Percentiles rank a stretch among this genome's conserved stretches.
phyloP scores from a whole-genome alignment of 2,113 vertebrate genomes.

The Labeo catla region DNA sequence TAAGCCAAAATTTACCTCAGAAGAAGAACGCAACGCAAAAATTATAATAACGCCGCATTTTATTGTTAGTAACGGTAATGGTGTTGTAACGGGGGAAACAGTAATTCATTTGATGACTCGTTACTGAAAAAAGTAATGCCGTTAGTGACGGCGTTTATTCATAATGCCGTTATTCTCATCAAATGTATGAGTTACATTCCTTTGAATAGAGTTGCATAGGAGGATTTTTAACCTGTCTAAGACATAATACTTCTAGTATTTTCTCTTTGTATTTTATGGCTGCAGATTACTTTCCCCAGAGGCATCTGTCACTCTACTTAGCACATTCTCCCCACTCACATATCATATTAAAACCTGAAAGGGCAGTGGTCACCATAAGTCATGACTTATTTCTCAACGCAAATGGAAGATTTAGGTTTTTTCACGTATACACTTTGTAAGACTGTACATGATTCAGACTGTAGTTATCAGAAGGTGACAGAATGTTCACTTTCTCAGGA shows the following conservation, averaged over 20 bases:
- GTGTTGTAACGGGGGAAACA: too few species aligned
- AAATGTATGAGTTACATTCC: background rate
- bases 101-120: too few species aligned
- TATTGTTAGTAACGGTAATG: too few species aligned
- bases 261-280: background rate
- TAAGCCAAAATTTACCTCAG: too few species aligned
- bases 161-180: too few species aligned
- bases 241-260: background rate
- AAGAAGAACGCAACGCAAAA: too few species aligned
- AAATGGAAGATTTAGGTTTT: background rate
- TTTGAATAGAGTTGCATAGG: too few species aligned
- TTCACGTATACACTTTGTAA: background rate
- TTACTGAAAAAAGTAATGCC: too few species aligned
- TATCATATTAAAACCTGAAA: background rate
- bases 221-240: background rate
- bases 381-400: background rate
- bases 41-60: too few species aligned
- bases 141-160: too few species aligned
- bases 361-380: background rate
- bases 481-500: slow-evolving; percentile 34
- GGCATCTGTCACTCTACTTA: slow-evolving; percentile 13
- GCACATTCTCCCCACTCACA: slow-evolving; percentile 4
- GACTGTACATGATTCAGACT: background rate
- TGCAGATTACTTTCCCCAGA: background rate
- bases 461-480: slow-evolving; percentile 18